Conservation (phyloP, 1,140 invertebrate species). For the Tribolium castaneum region DNA sequence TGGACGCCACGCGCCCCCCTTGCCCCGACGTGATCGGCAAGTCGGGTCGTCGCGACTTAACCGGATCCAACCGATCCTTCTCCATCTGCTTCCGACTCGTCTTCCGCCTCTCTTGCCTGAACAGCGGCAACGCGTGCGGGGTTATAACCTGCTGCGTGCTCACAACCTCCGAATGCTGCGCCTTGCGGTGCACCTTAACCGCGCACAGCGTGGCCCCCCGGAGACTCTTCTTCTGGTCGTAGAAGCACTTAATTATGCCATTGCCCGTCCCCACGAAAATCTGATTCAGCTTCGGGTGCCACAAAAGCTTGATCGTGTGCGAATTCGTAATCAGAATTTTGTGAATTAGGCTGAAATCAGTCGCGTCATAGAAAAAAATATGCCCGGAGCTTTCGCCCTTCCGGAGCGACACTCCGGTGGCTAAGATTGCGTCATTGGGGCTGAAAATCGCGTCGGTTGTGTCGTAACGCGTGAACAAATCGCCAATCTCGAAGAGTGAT, state of each 20-base stretch:
- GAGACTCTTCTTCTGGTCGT: constrained; percentile 86
- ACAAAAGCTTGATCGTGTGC: constrained; percentile 88
- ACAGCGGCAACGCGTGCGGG: constrained; percentile 95
- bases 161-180: constrained; percentile 86
- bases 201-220: constrained; percentile 93
- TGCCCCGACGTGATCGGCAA: constrained; percentile 94
- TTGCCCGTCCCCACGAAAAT: constrained; percentile 94
- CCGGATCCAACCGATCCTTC: constrained; percentile 90
- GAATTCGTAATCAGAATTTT: constrained; percentile 82
- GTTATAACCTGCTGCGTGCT: constrained; percentile 96
- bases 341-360: constrained; percentile 80
- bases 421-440: constrained; percentile 90
- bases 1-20: constrained; percentile 93
- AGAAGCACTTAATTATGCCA: constrained; percentile 90
- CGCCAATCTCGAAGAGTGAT: constrained; percentile 75
- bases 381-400: constrained; percentile 78
- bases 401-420: constrained; percentile 87
- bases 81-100: constrained; percentile 93
- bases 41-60: constrained; percentile 94
- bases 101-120: constrained; percentile 90
- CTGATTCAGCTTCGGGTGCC: constrained; percentile 98
- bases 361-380: constrained; percentile 84
- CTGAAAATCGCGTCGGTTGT: constrained; percentile 95
- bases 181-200: constrained; percentile 82
- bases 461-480: constrained; percentile 87